These are phyloP conservation scores for Psix sp. DNA, from an alignment of 1,140 invertebrate species.

Conservation along the genomic window DNA sequence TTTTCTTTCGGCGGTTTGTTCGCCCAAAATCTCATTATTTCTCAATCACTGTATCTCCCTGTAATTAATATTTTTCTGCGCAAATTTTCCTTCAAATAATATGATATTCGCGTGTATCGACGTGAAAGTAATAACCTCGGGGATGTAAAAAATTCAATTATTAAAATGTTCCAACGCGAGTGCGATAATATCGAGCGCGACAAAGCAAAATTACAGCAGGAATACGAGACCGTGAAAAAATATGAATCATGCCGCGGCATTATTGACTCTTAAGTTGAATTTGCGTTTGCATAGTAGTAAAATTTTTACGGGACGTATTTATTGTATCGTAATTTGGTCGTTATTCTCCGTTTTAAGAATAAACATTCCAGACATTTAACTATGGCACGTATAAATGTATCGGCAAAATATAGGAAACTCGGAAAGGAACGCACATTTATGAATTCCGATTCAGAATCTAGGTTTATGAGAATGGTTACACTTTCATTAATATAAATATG, in stretches of 20 bases:
- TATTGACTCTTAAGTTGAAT: neutral
- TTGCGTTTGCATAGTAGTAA: neutral
- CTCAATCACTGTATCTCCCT: too few species aligned
- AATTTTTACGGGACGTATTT: neutral
- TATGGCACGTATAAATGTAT: too few species aligned
- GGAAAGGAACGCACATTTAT: neutral
- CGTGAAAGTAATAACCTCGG: neutral
- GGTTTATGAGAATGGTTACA: constrained; percentile 25
- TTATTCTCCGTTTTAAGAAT: neutral
- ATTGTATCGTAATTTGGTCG: neutral
- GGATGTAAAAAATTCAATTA: too few species aligned
- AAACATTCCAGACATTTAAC: neutral
- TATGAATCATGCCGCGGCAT: constrained; percentile 1
- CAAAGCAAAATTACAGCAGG: too few species aligned
- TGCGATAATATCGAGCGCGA: too few species aligned
- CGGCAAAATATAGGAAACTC: too few species aligned
- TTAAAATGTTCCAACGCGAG: too few species aligned
- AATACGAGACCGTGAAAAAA: too few species aligned
- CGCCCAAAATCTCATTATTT: too few species aligned
- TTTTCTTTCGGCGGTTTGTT: too few species aligned
- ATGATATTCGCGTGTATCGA: too few species aligned
- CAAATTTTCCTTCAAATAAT: too few species aligned
- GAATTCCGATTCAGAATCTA: constrained; percentile 9
- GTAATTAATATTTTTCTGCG: neutral
- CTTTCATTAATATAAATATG: constrained; percentile 25